Evolutionary conservation across 1,140 invertebrate species (phyloP).

Genomic region (Bicyclus anynana): DNA sequence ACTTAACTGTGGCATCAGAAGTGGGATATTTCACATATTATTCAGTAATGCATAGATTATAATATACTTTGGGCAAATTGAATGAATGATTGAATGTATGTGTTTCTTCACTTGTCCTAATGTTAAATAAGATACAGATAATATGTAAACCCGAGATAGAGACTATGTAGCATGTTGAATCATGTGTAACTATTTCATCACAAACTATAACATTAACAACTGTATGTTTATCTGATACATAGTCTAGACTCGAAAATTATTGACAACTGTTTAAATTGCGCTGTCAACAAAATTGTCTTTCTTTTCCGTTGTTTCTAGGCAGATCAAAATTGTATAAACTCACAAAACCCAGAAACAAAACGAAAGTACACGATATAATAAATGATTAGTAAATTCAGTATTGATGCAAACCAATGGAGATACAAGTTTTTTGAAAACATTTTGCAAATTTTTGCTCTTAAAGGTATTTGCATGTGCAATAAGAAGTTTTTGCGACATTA

Average conservation of each 20-base stretch:
- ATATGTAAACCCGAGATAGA: background rate
- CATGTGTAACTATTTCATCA: background rate
- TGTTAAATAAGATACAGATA: conserved; percentile 8
- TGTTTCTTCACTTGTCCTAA: conserved; percentile 10
- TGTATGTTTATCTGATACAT: too few species aligned
- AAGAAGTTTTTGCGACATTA: too few species aligned
- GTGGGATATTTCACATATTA: background rate
- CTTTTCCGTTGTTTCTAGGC: too few species aligned
- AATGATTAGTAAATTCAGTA: conserved; percentile 31
- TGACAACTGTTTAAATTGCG: too few species aligned
- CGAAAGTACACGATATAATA: conserved; percentile 10
- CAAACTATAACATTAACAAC: background rate
- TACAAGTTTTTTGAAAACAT: background rate
- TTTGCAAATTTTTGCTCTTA: background rate
- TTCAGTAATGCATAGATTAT: background rate
- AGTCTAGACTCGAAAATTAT: too few species aligned
- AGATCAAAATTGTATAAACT: too few species aligned
- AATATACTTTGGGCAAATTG: too few species aligned
- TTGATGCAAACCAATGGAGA: conserved; percentile 46
- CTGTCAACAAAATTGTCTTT: too few species aligned
- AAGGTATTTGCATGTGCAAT: background rate
- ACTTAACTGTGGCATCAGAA: background rate
- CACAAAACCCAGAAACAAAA: background rate
- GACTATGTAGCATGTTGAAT: background rate
- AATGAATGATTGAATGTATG: conserved; percentile 2